Conservation (phyloP, 2,888 invertebrate species). For the Abrostola triplasia region DNA sequence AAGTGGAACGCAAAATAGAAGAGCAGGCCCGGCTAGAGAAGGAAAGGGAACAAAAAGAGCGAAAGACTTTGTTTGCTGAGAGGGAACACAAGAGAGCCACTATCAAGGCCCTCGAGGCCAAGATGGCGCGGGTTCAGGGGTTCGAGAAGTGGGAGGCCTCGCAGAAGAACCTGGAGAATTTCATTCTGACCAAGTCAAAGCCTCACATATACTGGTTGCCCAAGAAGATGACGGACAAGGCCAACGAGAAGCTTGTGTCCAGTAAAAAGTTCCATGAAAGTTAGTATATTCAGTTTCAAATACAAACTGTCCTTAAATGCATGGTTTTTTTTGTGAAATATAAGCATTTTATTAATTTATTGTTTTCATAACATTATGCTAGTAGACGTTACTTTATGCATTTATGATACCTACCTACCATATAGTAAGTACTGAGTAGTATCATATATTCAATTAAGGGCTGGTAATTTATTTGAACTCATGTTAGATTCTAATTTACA, state of each 20-base stretch:
- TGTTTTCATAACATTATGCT: neutral
- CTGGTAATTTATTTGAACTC: neutral
- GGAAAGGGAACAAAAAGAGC: constrained; percentile 93
- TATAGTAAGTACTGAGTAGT: too few species aligned
- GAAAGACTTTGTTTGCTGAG: constrained; percentile 94
- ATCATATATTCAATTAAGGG: neutral
- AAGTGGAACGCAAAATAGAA: constrained; percentile 97
- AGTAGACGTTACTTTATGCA: too few species aligned
- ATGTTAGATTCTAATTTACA: constrained; percentile 64
- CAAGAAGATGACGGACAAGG: constrained; percentile 91
- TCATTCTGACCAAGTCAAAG: constrained; percentile 95
- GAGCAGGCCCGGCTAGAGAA: constrained; percentile 96
- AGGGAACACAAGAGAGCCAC: constrained; percentile 96
- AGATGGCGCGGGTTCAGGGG: constrained; percentile 95
- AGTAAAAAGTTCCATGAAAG: constrained; percentile 90
- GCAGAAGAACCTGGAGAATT: constrained; percentile 93
- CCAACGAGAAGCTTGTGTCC: constrained; percentile 90
- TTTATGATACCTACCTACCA: too few species aligned
- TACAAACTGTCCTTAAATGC: too few species aligned
- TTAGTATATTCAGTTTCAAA: constrained; percentile 72
- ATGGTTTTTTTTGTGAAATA: too few species aligned
- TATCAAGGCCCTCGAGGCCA: constrained; percentile 95
- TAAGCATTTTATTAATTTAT: neutral
- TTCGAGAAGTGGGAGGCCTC: constrained; percentile 95
- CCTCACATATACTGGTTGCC: constrained; percentile 97